phyloP scores from a whole-genome alignment of 2,797 vertebrate genomes.

The Loriculus beryllinus region DNA sequence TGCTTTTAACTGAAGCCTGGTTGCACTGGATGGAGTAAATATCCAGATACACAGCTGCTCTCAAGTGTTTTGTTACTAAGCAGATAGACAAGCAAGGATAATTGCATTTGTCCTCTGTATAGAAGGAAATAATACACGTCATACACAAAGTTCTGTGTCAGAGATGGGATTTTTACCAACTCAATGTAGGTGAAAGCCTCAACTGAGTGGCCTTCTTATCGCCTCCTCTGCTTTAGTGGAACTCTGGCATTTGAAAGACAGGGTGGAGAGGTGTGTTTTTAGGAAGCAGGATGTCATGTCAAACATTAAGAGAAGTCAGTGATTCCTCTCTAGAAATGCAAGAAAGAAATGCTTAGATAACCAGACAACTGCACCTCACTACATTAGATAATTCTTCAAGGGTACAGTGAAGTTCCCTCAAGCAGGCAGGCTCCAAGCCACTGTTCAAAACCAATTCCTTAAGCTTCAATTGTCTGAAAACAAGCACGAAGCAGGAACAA shows the following conservation, averaged over 20 bases:
- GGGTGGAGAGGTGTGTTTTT: neutral
- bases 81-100: neutral
- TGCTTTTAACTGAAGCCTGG: neutral
- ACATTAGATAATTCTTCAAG: constrained; percentile 31
- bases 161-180: neutral
- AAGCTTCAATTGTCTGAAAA: neutral
- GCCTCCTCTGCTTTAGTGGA: neutral
- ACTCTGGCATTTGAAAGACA: neutral
- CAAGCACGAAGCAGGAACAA: neutral
- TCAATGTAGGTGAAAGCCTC: neutral
- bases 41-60: neutral
- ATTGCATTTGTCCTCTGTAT: neutral
- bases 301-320: neutral
- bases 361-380: neutral
- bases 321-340: neutral
- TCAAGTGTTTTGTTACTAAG: neutral
- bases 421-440: neutral
- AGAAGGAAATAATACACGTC: neutral
- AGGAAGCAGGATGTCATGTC: neutral
- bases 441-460: neutral
- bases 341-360: neutral
- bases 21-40: neutral
- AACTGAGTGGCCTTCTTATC: neutral
- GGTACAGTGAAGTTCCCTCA: neutral
- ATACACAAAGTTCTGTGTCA: neutral